Evolutionary conservation across 2,797 vertebrate species (phyloP).

Genomic region (Mormyrus hasselquistii): DNA sequence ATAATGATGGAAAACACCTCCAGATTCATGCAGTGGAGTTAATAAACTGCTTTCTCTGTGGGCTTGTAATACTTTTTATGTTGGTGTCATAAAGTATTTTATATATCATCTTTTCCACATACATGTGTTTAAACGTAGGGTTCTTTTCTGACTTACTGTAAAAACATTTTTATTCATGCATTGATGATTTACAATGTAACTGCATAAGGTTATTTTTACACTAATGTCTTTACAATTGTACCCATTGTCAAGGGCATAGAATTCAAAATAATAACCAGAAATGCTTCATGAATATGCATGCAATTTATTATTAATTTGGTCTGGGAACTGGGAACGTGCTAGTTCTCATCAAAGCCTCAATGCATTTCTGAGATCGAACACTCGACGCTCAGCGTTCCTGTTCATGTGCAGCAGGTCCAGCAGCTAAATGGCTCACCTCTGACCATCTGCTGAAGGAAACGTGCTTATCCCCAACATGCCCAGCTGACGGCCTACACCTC

Average conservation of each 20-base stretch:
- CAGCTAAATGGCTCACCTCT: background rate
- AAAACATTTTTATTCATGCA: background rate
- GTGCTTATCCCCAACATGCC: background rate
- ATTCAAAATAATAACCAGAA: background rate
- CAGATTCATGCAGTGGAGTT: background rate
- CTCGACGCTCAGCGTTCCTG: background rate
- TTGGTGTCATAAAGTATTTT: background rate
- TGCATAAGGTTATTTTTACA: background rate
- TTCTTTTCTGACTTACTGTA: background rate
- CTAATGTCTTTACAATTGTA: background rate
- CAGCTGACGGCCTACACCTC: background rate
- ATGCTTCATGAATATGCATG: background rate
- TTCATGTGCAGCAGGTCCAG: background rate
- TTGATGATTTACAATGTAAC: background rate
- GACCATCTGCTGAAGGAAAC: background rate
- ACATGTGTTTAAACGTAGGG: background rate
- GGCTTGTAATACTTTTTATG: background rate
- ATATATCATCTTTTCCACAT: background rate
- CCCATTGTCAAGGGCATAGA: background rate
- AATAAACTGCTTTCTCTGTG: background rate
- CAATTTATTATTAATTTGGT: background rate
- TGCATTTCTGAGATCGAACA: background rate
- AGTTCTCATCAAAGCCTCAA: background rate
- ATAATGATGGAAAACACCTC: background rate
- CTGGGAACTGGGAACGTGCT: background rate